phyloP scores from a whole-genome alignment of 2,113 vertebrate species.

The Vulpes vulpes region DNA sequence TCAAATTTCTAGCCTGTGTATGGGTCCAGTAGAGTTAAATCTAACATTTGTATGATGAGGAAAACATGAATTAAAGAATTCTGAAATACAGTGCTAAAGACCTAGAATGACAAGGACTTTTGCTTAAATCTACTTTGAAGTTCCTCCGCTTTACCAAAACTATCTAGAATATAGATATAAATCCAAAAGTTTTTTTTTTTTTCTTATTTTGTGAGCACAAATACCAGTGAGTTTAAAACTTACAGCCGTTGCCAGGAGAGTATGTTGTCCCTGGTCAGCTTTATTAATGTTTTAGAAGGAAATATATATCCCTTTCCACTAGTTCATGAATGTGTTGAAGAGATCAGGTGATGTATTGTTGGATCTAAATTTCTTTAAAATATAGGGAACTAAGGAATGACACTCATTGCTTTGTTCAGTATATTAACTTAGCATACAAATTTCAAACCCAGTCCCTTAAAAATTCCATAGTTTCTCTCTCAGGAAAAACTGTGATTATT shows the following conservation, averaged over 20 bases:
- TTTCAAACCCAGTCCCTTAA: neutral
- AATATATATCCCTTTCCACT: constrained; percentile 89
- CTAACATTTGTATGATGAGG: constrained; percentile 84
- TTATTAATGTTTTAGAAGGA: constrained; percentile 89
- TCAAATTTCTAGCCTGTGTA: constrained; percentile 91
- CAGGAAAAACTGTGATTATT: neutral
- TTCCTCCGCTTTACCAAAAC: constrained; percentile 17
- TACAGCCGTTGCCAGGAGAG: constrained; percentile 68
- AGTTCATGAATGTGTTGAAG: constrained; percentile 86
- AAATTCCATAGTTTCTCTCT: neutral
- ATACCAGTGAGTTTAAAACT: constrained; percentile 76
- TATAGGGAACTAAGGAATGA: neutral
- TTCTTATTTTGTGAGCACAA: constrained; percentile 77
- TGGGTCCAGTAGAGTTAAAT: constrained; percentile 85
- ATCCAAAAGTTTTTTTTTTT: constrained; percentile 59
- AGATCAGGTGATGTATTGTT: constrained; percentile 89
- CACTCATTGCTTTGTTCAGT: constrained; percentile 45
- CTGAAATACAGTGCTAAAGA: constrained; percentile 77
- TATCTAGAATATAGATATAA: constrained; percentile 57
- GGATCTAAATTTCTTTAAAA: constrained; percentile 74
- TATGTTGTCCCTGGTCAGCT: constrained; percentile 84
- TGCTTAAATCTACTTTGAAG: constrained; percentile 65
- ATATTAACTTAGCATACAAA: constrained; percentile 51
- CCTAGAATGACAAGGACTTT: constrained; percentile 72
- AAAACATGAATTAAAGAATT: constrained; percentile 89